phyloP scores from a whole-genome alignment of 2,888 invertebrate genomes.

The Notocelia uddmanniana region DNA sequence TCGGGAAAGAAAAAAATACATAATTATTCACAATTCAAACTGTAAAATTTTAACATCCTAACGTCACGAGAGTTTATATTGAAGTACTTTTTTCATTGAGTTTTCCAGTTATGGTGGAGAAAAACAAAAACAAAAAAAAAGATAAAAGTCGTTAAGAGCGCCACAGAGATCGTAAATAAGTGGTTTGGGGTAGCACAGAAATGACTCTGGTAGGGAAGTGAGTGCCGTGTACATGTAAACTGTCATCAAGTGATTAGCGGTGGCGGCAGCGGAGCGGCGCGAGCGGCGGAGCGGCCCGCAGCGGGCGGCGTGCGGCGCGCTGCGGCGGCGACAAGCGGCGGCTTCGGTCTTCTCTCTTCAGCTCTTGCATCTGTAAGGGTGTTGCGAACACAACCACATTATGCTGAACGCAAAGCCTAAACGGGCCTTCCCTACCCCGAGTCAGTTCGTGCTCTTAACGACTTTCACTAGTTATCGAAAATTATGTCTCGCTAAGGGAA shows the following conservation, averaged over 20 bases:
- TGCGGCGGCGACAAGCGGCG: slow-evolving; percentile 49
- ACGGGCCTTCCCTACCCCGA: slow-evolving; percentile 78
- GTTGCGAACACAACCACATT: slow-evolving; percentile 85
- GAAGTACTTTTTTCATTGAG: slow-evolving; percentile 19
- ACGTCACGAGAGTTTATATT: slow-evolving; percentile 35
- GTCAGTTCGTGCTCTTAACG: slow-evolving; percentile 77
- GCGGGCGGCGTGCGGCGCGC: slow-evolving; percentile 48
- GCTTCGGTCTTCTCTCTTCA: slow-evolving; percentile 69
- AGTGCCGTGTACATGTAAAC: slow-evolving; percentile 60
- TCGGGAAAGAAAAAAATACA: slow-evolving; percentile 75
- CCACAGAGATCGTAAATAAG: slow-evolving; percentile 41
- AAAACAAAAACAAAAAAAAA: slow-evolving; percentile 51
- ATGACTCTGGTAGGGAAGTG: slow-evolving; percentile 82
- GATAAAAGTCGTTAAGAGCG: slow-evolving; percentile 74
- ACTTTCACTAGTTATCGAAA: slow-evolving; percentile 56
- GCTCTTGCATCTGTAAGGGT: slow-evolving; percentile 83
- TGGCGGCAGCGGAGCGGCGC: slow-evolving; percentile 55
- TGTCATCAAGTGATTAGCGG: slow-evolving; percentile 61
- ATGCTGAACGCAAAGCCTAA: slow-evolving; percentile 83
- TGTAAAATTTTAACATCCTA: slow-evolving; percentile 58
- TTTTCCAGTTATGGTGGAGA: slow-evolving; percentile 18
- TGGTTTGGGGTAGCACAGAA: slow-evolving; percentile 54
- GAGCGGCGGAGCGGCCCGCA: slow-evolving; percentile 48
- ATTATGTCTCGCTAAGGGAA: slow-evolving; percentile 60
- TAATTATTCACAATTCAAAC: slow-evolving; percentile 60